Evolutionary conservation across 2,888 invertebrate genomes (phyloP).

Genomic region (Alviniconcha strummeri): DNA sequence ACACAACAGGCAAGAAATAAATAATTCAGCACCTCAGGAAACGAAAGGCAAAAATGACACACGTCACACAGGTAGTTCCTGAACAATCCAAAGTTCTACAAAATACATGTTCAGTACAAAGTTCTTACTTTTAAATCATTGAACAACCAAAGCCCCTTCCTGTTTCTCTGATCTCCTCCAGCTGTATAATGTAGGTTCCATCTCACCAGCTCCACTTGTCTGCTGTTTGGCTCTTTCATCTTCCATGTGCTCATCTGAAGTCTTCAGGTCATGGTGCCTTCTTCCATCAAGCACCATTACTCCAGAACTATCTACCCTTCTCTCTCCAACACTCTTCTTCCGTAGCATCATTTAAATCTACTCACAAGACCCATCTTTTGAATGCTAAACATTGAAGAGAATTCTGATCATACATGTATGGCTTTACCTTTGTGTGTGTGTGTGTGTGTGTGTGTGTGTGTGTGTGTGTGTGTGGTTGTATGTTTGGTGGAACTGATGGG

Average conservation of each 20-base stretch:
- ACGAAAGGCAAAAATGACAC: background rate
- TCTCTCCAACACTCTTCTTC: background rate
- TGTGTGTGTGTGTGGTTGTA: constrained; percentile 11
- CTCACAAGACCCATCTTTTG: background rate
- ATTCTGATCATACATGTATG: background rate
- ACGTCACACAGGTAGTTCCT: background rate
- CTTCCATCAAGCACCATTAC: background rate
- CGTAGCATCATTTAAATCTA: background rate
- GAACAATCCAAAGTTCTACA: background rate
- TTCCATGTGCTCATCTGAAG: background rate
- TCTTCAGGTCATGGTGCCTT: background rate
- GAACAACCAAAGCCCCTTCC: too few species aligned
- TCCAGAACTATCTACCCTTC: background rate
- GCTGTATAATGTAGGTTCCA: background rate
- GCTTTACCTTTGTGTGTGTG: background rate
- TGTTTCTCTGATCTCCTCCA: background rate
- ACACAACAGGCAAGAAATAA: too few species aligned
- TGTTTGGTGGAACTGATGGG: background rate
- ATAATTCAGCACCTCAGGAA: background rate
- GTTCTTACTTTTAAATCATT: too few species aligned
- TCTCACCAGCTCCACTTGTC: background rate
- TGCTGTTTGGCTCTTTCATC: background rate
- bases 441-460: constrained; percentile 6
- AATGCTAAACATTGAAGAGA: background rate
- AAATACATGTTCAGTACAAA: background rate